phyloP scores from a whole-genome alignment of 2,888 invertebrate species.

The Halictus ligatus region DNA sequence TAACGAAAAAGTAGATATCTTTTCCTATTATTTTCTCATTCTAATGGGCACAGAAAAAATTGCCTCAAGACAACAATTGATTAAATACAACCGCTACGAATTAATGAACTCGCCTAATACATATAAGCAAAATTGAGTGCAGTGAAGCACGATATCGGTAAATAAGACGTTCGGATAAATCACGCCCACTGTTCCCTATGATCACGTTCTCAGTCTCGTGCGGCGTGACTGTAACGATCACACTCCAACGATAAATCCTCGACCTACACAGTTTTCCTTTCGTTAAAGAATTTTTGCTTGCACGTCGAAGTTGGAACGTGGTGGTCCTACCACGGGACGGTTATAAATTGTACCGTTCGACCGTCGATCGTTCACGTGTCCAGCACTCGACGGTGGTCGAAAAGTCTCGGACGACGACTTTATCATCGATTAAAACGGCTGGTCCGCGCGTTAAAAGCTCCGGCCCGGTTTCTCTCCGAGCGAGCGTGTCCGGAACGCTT shows the following conservation, averaged over 20 bases:
- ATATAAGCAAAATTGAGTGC: neutral
- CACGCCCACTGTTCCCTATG: neutral
- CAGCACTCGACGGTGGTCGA: neutral
- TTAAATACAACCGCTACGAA: no score
- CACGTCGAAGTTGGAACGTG: neutral
- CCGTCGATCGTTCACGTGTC: constrained; percentile 8
- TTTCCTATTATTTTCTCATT: no score
- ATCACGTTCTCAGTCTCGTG: neutral
- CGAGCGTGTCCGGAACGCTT: constrained; percentile 35
- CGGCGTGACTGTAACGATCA: neutral
- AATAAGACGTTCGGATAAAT: neutral
- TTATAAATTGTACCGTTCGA: constrained; percentile 14
- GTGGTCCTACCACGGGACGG: neutral
- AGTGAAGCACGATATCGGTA: neutral
- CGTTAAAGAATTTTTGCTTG: neutral
- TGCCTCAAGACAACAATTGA: no score
- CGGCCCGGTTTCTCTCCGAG: constrained; percentile 10
- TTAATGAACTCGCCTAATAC: no score
- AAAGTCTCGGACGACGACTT: constrained; percentile 30
- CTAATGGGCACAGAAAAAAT: no score
- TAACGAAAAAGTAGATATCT: no score
- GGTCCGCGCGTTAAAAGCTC: constrained; percentile 40
- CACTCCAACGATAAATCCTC: neutral
- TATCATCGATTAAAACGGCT: constrained; percentile 44
- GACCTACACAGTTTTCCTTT: neutral